These are phyloP conservation scores for Pseudococcus longispinus DNA, from an alignment of 2,888 invertebrate species.

Conservation along the genomic window DNA sequence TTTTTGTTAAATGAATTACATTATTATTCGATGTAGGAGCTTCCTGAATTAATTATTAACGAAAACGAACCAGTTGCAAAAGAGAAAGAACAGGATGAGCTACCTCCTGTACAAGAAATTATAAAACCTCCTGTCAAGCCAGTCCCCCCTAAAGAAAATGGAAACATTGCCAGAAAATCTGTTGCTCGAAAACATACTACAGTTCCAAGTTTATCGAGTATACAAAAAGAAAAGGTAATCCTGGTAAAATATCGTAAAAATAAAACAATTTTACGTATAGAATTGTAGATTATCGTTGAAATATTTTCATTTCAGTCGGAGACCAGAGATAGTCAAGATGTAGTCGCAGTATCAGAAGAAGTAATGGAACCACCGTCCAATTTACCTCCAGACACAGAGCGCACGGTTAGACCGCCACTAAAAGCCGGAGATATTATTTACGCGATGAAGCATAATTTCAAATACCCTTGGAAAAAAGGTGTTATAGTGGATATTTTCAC, in stretches of 20 bases:
- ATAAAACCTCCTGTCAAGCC: background rate
- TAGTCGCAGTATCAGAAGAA: constrained; percentile 52
- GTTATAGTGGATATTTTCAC: constrained; percentile 59
- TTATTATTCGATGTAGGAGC: background rate
- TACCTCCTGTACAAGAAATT: constrained; percentile 59
- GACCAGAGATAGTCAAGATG: constrained; percentile 46
- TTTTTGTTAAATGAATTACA: background rate
- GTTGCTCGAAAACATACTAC: background rate
- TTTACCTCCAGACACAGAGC: constrained; percentile 68
- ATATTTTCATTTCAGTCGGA: background rate
- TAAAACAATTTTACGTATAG: no score
- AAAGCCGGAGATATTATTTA: constrained; percentile 68
- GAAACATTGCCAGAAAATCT: background rate
- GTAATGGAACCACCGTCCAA: constrained; percentile 61
- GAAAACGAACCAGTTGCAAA: background rate
- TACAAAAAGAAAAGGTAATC: background rate
- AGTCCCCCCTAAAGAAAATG: background rate
- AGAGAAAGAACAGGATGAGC: background rate
- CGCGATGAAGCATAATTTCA: constrained; percentile 70
- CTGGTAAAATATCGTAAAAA: background rate
- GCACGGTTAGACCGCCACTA: constrained; percentile 65
- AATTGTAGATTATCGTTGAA: no score
- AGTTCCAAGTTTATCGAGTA: background rate
- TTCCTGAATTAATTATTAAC: background rate
- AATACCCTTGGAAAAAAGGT: constrained; percentile 72